Conservation (phyloP, 2,797 vertebrate species). For the Alfaro cultratus region DNA sequence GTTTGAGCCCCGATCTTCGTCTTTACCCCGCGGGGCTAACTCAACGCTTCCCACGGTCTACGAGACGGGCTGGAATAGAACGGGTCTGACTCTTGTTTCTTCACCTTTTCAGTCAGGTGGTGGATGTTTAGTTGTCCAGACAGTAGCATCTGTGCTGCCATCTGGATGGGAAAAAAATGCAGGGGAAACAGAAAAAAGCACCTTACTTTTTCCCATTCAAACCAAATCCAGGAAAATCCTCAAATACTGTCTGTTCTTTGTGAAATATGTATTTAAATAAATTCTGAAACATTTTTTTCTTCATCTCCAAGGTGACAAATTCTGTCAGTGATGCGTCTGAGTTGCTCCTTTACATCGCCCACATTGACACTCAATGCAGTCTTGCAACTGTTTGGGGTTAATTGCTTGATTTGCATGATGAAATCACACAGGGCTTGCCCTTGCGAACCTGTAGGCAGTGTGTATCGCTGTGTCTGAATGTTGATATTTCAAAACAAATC, state of each 20-base stretch:
- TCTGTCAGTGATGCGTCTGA: neutral
- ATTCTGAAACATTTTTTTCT: neutral
- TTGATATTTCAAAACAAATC: neutral
- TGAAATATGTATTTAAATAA: neutral
- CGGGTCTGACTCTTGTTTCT: neutral
- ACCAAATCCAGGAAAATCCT: neutral
- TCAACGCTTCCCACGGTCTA: neutral
- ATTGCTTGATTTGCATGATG: neutral
- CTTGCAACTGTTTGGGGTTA: neutral
- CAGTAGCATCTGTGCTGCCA: neutral
- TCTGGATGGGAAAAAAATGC: neutral
- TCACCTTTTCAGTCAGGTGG: neutral
- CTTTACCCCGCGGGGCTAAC: neutral
- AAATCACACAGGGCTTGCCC: neutral
- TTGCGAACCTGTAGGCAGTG: neutral
- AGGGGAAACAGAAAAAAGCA: neutral
- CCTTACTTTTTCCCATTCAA: neutral
- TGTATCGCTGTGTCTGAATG: neutral
- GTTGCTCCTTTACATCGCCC: neutral
- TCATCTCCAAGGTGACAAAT: neutral
- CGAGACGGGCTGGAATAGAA: neutral
- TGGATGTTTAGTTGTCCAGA: neutral
- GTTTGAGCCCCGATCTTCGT: neutral
- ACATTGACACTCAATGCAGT: neutral
- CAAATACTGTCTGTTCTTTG: neutral